A percentile compares a stretch with the other conserved stretches of the same genome.
phyloP scores from a whole-genome alignment of 2,888 invertebrate species.

The Petrolisthes cinctipes region DNA sequence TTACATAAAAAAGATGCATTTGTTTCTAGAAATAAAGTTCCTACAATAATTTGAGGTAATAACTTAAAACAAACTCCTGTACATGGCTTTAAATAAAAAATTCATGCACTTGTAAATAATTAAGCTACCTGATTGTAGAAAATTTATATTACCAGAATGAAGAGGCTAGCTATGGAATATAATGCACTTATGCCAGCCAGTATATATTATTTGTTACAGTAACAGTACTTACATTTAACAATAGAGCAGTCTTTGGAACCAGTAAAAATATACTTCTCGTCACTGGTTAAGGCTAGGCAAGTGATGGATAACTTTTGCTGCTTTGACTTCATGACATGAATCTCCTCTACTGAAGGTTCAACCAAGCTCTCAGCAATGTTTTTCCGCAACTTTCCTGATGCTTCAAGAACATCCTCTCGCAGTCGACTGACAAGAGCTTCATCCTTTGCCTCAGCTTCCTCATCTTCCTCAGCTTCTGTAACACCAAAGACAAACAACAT shows the following conservation, averaged over 20 bases:
- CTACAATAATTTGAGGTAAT: too few species aligned
- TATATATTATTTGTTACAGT: too few species aligned
- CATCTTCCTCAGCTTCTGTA: constrained; percentile 70
- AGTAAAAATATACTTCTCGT: constrained; percentile 81
- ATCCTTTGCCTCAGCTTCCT: constrained; percentile 72
- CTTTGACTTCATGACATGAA: constrained; percentile 78
- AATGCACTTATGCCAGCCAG: too few species aligned
- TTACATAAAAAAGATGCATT: too few species aligned
- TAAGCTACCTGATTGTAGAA: too few species aligned
- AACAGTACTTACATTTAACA: constrained; percentile 80
- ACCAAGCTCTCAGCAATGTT: constrained; percentile 79
- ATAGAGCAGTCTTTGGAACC: constrained; percentile 90
- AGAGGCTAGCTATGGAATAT: too few species aligned
- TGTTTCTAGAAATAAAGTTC: too few species aligned
- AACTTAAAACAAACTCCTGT: too few species aligned
- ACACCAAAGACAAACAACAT: background rate
- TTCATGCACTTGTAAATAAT: too few species aligned
- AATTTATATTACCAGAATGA: too few species aligned
- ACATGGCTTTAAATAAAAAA: too few species aligned
- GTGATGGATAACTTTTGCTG: constrained; percentile 85
- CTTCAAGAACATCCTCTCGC: constrained; percentile 87
- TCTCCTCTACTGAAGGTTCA: constrained; percentile 69
- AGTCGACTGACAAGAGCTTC: constrained; percentile 82
- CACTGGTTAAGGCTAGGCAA: constrained; percentile 82
- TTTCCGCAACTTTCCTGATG: constrained; percentile 83